Evolutionary conservation across 64 coral and sea anemone species (phyloP), one percentile per base, ranked within the genome.

Genomic region (Astreopora myriophthalma): DNA sequence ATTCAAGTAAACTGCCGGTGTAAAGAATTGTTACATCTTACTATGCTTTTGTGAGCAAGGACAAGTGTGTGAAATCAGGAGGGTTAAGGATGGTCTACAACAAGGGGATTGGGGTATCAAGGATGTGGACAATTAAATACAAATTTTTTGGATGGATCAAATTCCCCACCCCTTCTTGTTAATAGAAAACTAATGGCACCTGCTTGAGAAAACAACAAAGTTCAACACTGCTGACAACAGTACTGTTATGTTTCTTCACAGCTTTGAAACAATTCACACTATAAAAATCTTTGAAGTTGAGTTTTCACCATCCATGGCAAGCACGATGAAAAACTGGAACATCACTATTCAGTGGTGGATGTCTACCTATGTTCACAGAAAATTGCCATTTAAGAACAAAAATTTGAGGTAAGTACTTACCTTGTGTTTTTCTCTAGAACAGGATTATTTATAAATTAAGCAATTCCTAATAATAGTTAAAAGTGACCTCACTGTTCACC

Each of bases 311-410:
- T 90, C 84, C 26, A 95, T 95, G 89, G 65, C 62, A 69, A 93
- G 68, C 34, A 96, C 92, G 71, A 99, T 95, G 81, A 99, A 99
- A 69, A 88, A 93, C 44, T 99, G 97, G 97, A 99, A 99, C 88
- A 85, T 99, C 87, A 91, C 97, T 23, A 88, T 99, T n/a, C 97
- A 99, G 66, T 99, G 97, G 97, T 99, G 97, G 97, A 93, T 99
- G 8, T 86, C 94, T 8, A 87, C 80, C 1, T 99, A 83, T 76
- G 90, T 95, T 24, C 93, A 99, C 81, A 95, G 94, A 73, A 99
- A 96, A 82, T 46, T 95, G 13, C 97, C 97, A 13, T 93, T 99
- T 68, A 90, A 89, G 34, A 95, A 93, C 87, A 92, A 82, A 61
- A 99, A 93, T 82, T 69, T 94, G 48, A 85, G 92, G 88, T 92